phyloP scores from a whole-genome alignment of 2,113 vertebrate species.

The Salvelinus fontinalis region DNA sequence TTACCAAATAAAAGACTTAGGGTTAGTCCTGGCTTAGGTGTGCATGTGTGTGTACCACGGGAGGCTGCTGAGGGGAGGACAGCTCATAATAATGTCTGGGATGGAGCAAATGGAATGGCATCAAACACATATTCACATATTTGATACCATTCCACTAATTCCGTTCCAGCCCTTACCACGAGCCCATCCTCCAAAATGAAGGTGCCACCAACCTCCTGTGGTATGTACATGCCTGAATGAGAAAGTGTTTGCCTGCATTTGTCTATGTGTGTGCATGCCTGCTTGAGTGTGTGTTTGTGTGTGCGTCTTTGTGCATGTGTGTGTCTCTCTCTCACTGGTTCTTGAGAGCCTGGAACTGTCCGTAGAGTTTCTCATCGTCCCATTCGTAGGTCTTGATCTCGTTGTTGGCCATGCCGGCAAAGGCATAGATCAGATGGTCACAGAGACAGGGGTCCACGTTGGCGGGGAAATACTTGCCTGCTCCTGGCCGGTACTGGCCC shows the following conservation, averaged over 20 bases:
- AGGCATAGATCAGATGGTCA: slow-evolving; percentile 73
- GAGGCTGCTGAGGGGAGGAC: no score
- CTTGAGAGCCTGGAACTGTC: slow-evolving; percentile 70
- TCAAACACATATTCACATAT: no score
- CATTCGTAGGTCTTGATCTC: slow-evolving; percentile 63
- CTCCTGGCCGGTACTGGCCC: slow-evolving; percentile 69
- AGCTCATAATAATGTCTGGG: not conserved
- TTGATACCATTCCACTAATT: no score
- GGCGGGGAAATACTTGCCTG: slow-evolving; percentile 67
- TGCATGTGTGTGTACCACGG: not conserved
- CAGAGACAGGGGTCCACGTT: slow-evolving; percentile 72
- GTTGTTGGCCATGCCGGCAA: slow-evolving; percentile 68
- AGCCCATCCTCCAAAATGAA: no score
- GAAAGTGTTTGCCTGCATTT: not conserved
- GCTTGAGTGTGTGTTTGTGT: not conserved
- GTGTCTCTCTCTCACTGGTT: slow-evolving; percentile 50
- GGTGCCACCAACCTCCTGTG: no score
- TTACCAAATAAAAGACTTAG: not conserved
- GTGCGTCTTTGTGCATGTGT: not conserved
- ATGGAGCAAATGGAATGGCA: no score
- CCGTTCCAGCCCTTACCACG: no score
- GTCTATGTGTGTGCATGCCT: not conserved
- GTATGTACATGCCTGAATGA: no score
- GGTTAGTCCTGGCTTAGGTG: no score
- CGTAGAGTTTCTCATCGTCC: slow-evolving; percentile 69